These are phyloP conservation scores for Phrynocephalus guinanensis DNA, from an alignment of 2,797 vertebrate genomes.

Conservation along the genomic window DNA sequence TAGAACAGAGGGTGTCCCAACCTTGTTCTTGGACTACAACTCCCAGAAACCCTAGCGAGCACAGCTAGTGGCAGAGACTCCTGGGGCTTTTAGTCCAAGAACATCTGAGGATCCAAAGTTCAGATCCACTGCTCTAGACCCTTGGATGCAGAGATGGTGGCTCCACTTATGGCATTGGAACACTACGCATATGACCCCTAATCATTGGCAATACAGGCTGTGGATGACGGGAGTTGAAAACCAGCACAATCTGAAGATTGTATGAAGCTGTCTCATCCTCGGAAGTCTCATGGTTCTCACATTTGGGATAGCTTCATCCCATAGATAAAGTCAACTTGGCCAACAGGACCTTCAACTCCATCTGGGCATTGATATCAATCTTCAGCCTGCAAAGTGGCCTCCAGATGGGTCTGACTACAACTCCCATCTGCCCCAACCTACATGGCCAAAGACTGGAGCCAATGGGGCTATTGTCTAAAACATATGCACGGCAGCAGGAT, in stretches of 20 bases:
- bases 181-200: not conserved
- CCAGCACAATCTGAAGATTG: not conserved
- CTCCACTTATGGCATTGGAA: not conserved
- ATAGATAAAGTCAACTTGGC: not conserved
- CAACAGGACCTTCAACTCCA: not conserved
- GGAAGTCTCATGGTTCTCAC: too few relatives aligned
- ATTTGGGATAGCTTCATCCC: too few relatives aligned
- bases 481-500: not conserved
- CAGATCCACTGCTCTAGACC: not conserved
- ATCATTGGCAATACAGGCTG: not conserved
- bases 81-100: too few relatives aligned
- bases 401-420: not conserved
- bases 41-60: too few relatives aligned
- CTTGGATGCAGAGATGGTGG: not conserved
- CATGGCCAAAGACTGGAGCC: not conserved
- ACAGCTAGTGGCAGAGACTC: too few relatives aligned
- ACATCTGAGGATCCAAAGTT: too few relatives aligned
- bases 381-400: too few relatives aligned
- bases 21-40: too few relatives aligned
- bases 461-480: not conserved
- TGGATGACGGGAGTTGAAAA: not conserved
- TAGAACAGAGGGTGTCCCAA: too few relatives aligned
- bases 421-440: not conserved
- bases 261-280: too few relatives aligned
- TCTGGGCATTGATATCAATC: not conserved